Percentiles rank a stretch among this genome's conserved stretches.
phyloP scores from a whole-genome alignment of 2,888 invertebrate genomes.

The Tuta absoluta region DNA sequence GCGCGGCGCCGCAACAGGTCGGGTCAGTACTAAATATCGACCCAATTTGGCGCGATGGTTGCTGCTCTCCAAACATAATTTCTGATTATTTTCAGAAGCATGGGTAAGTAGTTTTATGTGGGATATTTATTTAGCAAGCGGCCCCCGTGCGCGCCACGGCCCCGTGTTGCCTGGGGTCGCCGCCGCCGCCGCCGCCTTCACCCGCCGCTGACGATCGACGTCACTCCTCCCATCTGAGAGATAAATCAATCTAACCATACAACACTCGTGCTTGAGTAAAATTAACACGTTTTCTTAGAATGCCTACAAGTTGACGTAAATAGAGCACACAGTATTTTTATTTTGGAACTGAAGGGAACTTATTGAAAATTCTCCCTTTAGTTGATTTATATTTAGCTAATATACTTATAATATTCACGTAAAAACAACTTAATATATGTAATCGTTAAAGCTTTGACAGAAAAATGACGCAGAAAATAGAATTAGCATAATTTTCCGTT shows the following conservation, averaged over 20 bases:
- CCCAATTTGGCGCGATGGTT: conserved; percentile 45
- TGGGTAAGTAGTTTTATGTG: neutral
- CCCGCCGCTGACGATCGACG: neutral
- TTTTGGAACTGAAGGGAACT: too few relatives aligned
- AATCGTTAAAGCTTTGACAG: too few relatives aligned
- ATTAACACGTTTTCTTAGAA: neutral
- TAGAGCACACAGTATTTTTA: neutral
- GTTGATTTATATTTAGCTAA: too few relatives aligned
- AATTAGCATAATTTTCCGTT: too few relatives aligned
- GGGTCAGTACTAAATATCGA: conserved; percentile 56
- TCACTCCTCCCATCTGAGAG: neutral
- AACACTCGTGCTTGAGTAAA: neutral
- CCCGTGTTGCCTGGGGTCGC: neutral
- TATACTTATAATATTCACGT: too few relatives aligned
- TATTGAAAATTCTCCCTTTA: too few relatives aligned
- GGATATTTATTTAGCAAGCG: too few relatives aligned
- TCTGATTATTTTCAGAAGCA: neutral
- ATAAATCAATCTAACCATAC: neutral
- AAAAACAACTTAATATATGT: too few relatives aligned
- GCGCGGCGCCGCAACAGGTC: conserved; percentile 71
- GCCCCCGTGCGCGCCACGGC: too few relatives aligned
- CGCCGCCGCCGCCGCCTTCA: neutral
- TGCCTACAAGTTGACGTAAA: neutral
- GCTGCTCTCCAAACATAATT: neutral
- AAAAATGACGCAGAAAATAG: too few relatives aligned